A percentile compares a stretch with the other conserved stretches of the same genome.
Evolutionary conservation across 2,797 vertebrate species (phyloP).

Genomic region (Gouania willdenowi): DNA sequence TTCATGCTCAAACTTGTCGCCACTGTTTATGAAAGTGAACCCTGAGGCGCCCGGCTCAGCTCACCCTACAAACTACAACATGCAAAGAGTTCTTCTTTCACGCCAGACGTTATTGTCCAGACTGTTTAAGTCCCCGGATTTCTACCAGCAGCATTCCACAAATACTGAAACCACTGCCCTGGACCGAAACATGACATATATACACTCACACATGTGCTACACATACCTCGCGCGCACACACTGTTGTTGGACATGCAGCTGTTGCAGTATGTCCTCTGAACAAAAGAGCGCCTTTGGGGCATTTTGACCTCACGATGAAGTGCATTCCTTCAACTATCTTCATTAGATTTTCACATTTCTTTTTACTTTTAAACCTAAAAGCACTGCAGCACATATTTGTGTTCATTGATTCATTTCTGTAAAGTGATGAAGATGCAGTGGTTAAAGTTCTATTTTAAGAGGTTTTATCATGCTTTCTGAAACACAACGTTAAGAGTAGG

Average conservation of each 20-base stretch:
- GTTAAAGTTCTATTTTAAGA: too few relatives aligned
- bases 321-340: slow-evolving; percentile 33
- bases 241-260: slow-evolving; percentile 55
- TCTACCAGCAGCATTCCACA: slow-evolving; percentile 48
- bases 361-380: too few relatives aligned
- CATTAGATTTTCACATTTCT: too few relatives aligned
- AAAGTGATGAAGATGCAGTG: too few relatives aligned
- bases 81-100: slow-evolving; percentile 37
- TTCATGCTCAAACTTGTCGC: neutral
- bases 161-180: slow-evolving; percentile 50
- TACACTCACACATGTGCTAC: too few relatives aligned
- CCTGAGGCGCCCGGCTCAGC: neutral
- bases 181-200: slow-evolving; percentile 30
- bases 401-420: too few relatives aligned
- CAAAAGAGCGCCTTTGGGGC: slow-evolving; percentile 57
- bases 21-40: neutral
- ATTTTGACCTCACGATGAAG: slow-evolving; percentile 18
- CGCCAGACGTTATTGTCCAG: slow-evolving; percentile 27
- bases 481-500: too few relatives aligned
- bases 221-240: slow-evolving; percentile 4
- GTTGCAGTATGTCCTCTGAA: slow-evolving; percentile 59
- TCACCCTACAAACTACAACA: slow-evolving; percentile 29
- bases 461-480: too few relatives aligned
- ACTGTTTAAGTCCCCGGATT: slow-evolving; percentile 26
- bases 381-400: too few relatives aligned